Conservation (phyloP, 2,888 invertebrate genomes). For the Lissonota sp. region DNA sequence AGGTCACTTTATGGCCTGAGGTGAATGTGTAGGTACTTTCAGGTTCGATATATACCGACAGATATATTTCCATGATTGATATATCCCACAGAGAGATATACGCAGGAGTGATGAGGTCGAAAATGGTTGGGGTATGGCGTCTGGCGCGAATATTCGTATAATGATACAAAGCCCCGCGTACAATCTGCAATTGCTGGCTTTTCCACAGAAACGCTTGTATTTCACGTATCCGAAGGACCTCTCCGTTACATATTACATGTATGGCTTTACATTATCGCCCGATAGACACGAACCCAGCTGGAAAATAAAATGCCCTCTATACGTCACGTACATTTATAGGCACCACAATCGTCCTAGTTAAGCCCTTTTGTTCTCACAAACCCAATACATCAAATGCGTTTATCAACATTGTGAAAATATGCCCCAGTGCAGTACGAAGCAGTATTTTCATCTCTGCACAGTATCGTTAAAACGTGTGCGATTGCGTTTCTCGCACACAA, state of each 20-base stretch:
- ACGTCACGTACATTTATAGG: background rate
- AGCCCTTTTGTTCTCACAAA: no score
- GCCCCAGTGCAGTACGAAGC: conserved; percentile 9
- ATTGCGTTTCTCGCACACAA: background rate
- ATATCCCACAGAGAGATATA: conserved; percentile 31
- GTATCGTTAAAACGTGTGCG: background rate
- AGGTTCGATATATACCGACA: conserved; percentile 1
- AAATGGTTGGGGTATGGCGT: conserved; percentile 37
- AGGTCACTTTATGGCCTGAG: no score
- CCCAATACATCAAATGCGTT: no score
- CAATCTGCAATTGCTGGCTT: conserved; percentile 35
- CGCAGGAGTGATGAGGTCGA: conserved; percentile 36
- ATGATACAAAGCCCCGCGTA: conserved; percentile 59
- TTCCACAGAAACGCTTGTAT: conserved; percentile 25
- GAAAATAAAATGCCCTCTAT: background rate
- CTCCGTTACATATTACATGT: no score
- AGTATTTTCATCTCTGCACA: conserved; percentile 32
- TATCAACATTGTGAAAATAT: background rate
- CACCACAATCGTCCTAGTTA: background rate
- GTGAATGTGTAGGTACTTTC: no score
- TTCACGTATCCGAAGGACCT: background rate
- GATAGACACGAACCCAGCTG: no score
- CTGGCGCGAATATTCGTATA: conserved; percentile 41
- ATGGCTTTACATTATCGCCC: no score
- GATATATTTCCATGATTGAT: conserved; percentile 66